These are phyloP conservation scores for Eupleurogrammus muticus DNA, from an alignment of 2,797 vertebrate species.

Conservation along the genomic window DNA sequence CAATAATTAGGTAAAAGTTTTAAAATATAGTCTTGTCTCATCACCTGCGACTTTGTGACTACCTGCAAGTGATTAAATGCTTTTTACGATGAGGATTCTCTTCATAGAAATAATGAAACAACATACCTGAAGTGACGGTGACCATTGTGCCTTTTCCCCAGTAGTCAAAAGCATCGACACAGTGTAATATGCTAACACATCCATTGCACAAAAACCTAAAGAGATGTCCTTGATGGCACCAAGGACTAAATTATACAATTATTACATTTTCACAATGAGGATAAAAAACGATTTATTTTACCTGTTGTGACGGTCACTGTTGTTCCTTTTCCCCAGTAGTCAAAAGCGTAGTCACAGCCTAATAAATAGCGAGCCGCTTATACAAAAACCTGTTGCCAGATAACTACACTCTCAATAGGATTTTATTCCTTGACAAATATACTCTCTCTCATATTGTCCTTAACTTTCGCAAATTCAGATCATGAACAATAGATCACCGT, in stretches of 20 bases:
- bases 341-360: constrained; percentile 55
- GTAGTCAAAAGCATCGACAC: constrained; percentile 52
- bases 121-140: constrained; percentile 71
- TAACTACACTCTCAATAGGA: neutral
- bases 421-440: neutral
- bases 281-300: constrained; percentile 12
- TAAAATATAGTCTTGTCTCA: neutral
- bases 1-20: too few species aligned
- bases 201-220: too few species aligned
- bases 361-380: constrained; percentile 1
- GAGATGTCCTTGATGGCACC: too few species aligned
- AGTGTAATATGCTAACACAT: constrained; percentile 18
- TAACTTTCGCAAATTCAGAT: neutral
- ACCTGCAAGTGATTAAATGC: neutral
- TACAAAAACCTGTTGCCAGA: constrained; percentile 47
- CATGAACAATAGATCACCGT: neutral
- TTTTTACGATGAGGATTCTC: constrained; percentile 5
- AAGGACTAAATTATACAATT: too few species aligned
- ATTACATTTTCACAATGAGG: too few species aligned
- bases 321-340: constrained; percentile 66
- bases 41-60: neutral
- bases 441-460: neutral
- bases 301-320: constrained; percentile 69
- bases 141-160: constrained; percentile 68
- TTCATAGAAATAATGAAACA: constrained; percentile 4